Base-by-base conservation (phyloP, 2,113 vertebrate genomes). In the Chaenogobius annularis region DNA sequence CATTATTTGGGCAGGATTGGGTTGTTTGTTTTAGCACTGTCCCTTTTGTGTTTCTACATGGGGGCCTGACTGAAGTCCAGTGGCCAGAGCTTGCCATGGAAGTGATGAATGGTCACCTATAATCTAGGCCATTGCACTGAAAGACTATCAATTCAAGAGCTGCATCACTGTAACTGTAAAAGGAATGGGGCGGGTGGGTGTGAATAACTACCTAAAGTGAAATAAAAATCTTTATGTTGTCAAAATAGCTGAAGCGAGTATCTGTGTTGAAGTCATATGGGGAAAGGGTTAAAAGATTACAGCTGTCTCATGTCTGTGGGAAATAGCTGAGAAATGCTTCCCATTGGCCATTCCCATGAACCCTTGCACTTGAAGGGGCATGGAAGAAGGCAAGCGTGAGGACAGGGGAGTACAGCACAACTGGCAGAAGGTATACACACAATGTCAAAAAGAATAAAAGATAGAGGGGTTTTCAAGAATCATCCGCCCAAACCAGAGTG, bases 271-370 rank as follows among this genome's bases (percentile, higher is more conserved):
- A 76, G 69, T 78, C 75, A 78, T 66, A 69, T 59, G 83, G 85
- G 74, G 87, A 93, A 88, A 84, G 88, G 91, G 92, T 94, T 96
- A 95, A 95, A 94, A 93, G 92, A 95, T 94, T 94, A 92, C 96
- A 97, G 95, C 96, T 97, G 96, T 95, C 94, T 94, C 88, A 92
- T 91, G 90, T 89, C 94, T 97, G 95, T 97, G 97, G 96, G 97
- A 97, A 98, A 95, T 90, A 91, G 95, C 93, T 93, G 93, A 94
- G 92, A 90, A 90, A 94, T 95, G 92, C 92, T 94, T 95, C 95
- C 91, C 88, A 94, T 94, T 97, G 93, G 94, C 94, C 93, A 95
- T 98, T 98, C 97, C 96, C 97, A 98, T 69, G 95, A 97, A 96
- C 96, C 94, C 86, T 81, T 93, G 87, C 93, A 94, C 88, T 71